A percentile compares a stretch with the other conserved stretches of the same genome.
These are phyloP conservation scores for Morone saxatilis DNA, from an alignment of 2,113 vertebrate species.

Conservation along the genomic window DNA sequence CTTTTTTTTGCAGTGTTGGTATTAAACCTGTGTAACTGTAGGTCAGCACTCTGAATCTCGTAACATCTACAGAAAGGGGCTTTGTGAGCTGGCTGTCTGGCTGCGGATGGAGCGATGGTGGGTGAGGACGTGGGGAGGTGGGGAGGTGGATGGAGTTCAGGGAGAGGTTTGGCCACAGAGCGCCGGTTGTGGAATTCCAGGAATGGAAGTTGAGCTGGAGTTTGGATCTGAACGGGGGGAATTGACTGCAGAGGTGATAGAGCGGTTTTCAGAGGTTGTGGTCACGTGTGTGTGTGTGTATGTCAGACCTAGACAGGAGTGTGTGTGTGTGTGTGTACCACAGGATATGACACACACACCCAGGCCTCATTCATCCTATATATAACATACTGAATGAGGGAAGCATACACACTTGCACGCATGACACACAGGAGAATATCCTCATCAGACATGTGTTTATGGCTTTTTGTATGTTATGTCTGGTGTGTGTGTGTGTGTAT, in stretches of 20 bases:
- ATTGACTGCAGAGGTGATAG: slow-evolving; percentile 57
- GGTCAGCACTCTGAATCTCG: slow-evolving; percentile 34
- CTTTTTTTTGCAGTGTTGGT: not conserved
- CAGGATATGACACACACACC: slow-evolving; percentile 30
- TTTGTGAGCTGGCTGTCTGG: slow-evolving; percentile 82
- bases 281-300: slow-evolving; percentile 24
- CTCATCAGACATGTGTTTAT: slow-evolving; percentile 36
- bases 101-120: slow-evolving; percentile 52
- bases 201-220: slow-evolving; percentile 80
- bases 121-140: slow-evolving; percentile 1
- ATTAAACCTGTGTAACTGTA: slow-evolving; percentile 1
- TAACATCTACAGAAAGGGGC: slow-evolving; percentile 73
- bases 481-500: slow-evolving; percentile 12
- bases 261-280: slow-evolving; percentile 6
- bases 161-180: slow-evolving; percentile 78
- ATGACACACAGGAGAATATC: slow-evolving; percentile 2
- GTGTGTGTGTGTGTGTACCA: not conserved
- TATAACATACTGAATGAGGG: slow-evolving; percentile 22
- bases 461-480: slow-evolving; percentile 43
- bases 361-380: slow-evolving; percentile 21
- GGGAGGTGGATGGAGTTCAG: slow-evolving; percentile 62
- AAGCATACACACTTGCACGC: not conserved
- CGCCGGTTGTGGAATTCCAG: slow-evolving; percentile 82
- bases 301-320: not conserved
- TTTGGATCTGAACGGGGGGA: slow-evolving; percentile 54